phyloP scores from a whole-genome alignment of 2,888 invertebrate species.

The Leucoptera coffeella region DNA sequence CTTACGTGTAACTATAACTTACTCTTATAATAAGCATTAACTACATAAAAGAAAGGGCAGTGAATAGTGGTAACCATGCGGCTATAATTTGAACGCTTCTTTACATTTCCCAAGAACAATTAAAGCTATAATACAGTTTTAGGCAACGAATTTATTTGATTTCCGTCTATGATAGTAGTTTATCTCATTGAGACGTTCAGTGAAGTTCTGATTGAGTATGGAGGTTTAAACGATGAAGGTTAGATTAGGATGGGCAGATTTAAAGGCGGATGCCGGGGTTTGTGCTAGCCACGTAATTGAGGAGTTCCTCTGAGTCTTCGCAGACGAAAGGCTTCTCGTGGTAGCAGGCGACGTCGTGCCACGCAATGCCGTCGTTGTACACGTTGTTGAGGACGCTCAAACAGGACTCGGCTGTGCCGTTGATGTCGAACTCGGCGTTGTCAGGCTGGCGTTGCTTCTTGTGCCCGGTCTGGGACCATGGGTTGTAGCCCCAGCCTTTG shows the following conservation, averaged over 20 bases:
- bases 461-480: slow-evolving; percentile 88
- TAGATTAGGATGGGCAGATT: not conserved
- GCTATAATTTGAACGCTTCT: no score
- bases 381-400: slow-evolving; percentile 85
- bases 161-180: no score
- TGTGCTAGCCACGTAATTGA: slow-evolving; percentile 78
- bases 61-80: no score
- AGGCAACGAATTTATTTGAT: no score
- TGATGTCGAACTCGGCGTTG: slow-evolving; percentile 87
- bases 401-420: slow-evolving; percentile 82
- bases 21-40: no score
- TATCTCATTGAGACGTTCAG: no score
- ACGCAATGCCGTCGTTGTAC: slow-evolving; percentile 88
- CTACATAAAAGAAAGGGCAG: no score
- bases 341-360: slow-evolving; percentile 92
- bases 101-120: no score
- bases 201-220: no score
- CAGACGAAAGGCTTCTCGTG: slow-evolving; percentile 90
- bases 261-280: slow-evolving; percentile 73
- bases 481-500: slow-evolving; percentile 74
- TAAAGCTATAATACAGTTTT: no score
- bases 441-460: slow-evolving; percentile 85
- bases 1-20: no score
- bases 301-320: slow-evolving; percentile 83
- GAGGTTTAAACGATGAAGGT: not conserved